Evolutionary conservation across 2,113 vertebrate genomes (phyloP), one percentile per base, ranked within the genome.

Genomic region (Pitta sordida): DNA sequence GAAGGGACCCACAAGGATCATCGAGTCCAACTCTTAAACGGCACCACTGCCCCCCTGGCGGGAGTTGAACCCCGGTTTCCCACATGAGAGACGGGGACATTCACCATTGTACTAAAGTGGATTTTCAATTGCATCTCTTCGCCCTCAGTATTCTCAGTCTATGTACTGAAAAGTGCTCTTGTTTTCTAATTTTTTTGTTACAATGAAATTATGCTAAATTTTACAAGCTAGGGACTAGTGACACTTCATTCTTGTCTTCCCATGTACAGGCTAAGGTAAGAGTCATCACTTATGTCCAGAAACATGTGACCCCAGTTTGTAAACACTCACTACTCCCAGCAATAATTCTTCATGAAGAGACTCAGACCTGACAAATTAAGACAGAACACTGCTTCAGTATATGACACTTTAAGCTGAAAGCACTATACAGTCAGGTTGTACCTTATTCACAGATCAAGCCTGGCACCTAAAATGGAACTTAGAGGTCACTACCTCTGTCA

Each of bases 351-450:
- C 55, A 52, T 5, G 20, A 13, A 53, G 46, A 81, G 23, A 22
- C 13, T 2, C 20, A 46, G 29, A 44, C 15, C 17, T 43, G 10
- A 26, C 22, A 60, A 22, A 22, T 9, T 34, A 36, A 70, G 46
- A 27, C 20, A 48, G 30, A 62, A n/a, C 10, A 30, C 3, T 44
- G 15, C 12, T 77, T 41, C 41, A 4, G 9, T 27, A 12, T 7
- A 26, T 51, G 36, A 58, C 15, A 20, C 69, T 52, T 62, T 15
- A 44, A 58, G 12, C 4, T 5, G 1, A 63, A 75, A 75, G 5
- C 1, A 1, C 18, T 39, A 13, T 53, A 34, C 3, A 0, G 3
- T 36, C 43, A 6, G 2, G 6, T 59, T 73, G 12, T 36, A 23
- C 22, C 15, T 49, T 36, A 53, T 8, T 44, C 27, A 64, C 49